A percentile compares a stretch with the other conserved stretches of the same genome.
These are phyloP conservation scores for Phalacrocorax aristotelis DNA, from an alignment of 2,113 vertebrate genomes.

Conservation along the genomic window DNA sequence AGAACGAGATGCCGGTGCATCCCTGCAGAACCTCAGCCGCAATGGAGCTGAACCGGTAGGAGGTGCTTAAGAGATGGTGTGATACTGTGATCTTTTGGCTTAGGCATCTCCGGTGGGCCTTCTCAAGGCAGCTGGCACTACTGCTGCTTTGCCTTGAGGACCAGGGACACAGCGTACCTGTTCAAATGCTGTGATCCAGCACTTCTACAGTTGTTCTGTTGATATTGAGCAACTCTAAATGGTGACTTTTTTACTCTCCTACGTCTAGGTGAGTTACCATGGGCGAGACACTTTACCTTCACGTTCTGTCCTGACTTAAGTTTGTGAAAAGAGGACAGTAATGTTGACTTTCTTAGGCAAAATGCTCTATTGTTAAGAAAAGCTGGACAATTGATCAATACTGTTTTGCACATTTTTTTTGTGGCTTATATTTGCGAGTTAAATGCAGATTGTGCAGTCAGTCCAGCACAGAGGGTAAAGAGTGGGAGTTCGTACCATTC, in stretches of 20 bases:
- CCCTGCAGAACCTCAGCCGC: background rate
- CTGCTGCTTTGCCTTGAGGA: background rate
- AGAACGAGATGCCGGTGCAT: background rate
- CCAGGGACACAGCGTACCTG: background rate
- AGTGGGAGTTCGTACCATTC: background rate
- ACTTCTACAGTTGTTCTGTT: background rate
- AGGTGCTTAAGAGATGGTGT: background rate
- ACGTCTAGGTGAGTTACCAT: background rate
- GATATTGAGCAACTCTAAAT: background rate
- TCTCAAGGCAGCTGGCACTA: background rate
- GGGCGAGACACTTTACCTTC: background rate
- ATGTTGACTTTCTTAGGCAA: background rate
- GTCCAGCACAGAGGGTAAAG: background rate
- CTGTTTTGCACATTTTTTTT: background rate
- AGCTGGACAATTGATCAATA: background rate
- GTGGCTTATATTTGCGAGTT: background rate
- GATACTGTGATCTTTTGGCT: background rate
- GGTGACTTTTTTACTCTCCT: background rate
- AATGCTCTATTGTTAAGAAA: background rate
- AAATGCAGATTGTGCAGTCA: background rate
- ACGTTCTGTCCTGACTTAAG: background rate
- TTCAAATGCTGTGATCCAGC: background rate
- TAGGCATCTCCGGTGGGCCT: background rate
- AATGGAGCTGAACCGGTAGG: background rate
- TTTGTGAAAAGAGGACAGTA: background rate